These are phyloP conservation scores for Dendrolimus houi DNA, from an alignment of 2,888 invertebrate species.

Conservation along the genomic window DNA sequence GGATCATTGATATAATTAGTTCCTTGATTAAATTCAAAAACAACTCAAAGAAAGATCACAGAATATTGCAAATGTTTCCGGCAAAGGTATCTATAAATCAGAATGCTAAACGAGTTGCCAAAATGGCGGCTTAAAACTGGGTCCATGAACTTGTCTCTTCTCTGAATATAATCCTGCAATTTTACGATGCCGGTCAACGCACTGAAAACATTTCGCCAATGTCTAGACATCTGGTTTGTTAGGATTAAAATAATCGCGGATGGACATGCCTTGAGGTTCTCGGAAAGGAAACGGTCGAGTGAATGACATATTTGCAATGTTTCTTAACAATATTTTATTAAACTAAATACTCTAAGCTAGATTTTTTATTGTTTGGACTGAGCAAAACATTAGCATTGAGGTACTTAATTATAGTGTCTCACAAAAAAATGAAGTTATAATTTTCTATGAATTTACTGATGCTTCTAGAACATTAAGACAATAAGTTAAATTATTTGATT, in stretches of 20 bases:
- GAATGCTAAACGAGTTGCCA: conserved; percentile 9
- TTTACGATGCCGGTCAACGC: conserved; percentile 40
- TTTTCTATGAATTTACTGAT: no score
- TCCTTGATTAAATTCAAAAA: no score
- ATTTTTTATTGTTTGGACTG: no score
- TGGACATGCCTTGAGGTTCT: conserved; percentile 9
- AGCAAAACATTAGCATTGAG: no score
- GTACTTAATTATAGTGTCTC: no score
- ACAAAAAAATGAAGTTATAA: no score
- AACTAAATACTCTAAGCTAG: not conserved
- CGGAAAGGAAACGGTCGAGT: not conserved
- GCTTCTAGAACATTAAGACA: no score
- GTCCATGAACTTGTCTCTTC: conserved; percentile 55
- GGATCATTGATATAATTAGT: no score
- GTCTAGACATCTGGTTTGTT: conserved; percentile 28
- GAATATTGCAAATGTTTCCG: not conserved
- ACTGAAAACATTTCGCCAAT: conserved; percentile 29
- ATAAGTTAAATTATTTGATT: no score
- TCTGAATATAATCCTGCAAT: conserved; percentile 34
- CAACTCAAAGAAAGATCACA: no score
- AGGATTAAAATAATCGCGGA: conserved; percentile 10
- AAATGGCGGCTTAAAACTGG: conserved; percentile 59
- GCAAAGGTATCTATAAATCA: not conserved
- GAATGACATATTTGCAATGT: not conserved
- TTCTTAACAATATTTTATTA: not conserved